Evolutionary conservation across 2,888 invertebrate genomes (phyloP).

Genomic region (Teleogryllus oceanicus): DNA sequence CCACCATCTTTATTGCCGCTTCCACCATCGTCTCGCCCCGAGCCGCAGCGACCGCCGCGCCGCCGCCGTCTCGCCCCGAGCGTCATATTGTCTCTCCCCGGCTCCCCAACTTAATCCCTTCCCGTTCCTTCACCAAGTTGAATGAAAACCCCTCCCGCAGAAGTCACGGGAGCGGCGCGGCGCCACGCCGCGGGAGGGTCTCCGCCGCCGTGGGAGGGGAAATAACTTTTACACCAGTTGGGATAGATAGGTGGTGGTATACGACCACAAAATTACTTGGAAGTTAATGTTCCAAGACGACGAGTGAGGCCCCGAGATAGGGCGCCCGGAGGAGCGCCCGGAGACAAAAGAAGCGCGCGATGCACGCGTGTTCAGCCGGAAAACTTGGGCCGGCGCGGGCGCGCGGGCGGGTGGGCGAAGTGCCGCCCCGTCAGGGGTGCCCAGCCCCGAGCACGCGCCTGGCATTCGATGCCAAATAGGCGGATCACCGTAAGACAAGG

Average conservation of each 20-base stretch:
- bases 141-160: not conserved
- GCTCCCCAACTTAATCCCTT: not conserved
- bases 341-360: conserved; percentile 20
- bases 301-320: not conserved
- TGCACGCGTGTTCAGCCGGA: conserved; percentile 21
- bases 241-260: conserved; percentile 18
- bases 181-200: not conserved
- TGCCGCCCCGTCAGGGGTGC: not conserved
- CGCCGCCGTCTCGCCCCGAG: not conserved
- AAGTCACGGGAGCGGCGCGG: not conserved
- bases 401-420: no score
- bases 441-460: not conserved
- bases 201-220: not conserved
- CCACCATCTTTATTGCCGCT: not conserved
- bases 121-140: not conserved
- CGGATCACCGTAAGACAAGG: no score
- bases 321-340: not conserved
- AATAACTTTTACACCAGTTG: conserved; percentile 18
- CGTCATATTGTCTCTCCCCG: not conserved
- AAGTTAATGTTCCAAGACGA: conserved; percentile 27
- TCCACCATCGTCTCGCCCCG: not conserved
- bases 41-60: not conserved
- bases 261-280: conserved; percentile 26
- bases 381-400: not conserved
- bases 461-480: no score